Base-by-base conservation (phyloP, 2,113 vertebrate genomes). In the Phyllopteryx taeniolatus region DNA sequence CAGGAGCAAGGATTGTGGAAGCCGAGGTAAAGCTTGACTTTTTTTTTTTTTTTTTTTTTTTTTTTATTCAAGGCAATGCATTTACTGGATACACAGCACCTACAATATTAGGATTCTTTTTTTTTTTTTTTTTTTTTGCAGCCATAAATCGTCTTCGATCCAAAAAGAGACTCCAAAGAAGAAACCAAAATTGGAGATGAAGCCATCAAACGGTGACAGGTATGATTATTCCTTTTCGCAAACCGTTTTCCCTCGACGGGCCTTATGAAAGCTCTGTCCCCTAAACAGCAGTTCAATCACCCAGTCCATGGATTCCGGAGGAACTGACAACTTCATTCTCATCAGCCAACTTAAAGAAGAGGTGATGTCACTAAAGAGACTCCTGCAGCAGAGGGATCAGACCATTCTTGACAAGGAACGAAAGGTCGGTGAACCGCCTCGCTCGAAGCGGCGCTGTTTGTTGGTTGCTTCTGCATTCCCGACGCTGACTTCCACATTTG, bases 151-250 rank as follows among this genome's bases (percentile, higher is more conserved):
- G 77, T 96, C 96, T 92, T 92, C 95, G 90, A 98, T 98, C 93
- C 98, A 99, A 93, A 99, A 99, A 93, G 98, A 99, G 94, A 96
- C 96, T 92, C 98, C 96, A 96, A 98, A 99, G 96, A 99, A 99
- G 94, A 99, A 99, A 87, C 96, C 96, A 93, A 99, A 99, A 94
- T 93, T 99, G 93, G 98, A 99, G 94, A 93, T 96, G 92, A 99
- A 99, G 96, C 98, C 98, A 94, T 98, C 97, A 73, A 99, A 99
- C 82, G 98, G 98, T 94, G 98, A 99, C 94, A 99, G 98, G 98
- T 98, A 93, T 15, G 10, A 20, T 54, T 1, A 10, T 69, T 49
- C 5, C 14, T 19, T 35, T 11, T 13, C 14, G 15, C 31, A 8
- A 19, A 61, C 20, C 12, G 8, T 53, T 11, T 59, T 33, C 3